These are phyloP conservation scores for Danio jaintianensis DNA, from an alignment of 2,797 vertebrate species.

Conservation along the genomic window DNA sequence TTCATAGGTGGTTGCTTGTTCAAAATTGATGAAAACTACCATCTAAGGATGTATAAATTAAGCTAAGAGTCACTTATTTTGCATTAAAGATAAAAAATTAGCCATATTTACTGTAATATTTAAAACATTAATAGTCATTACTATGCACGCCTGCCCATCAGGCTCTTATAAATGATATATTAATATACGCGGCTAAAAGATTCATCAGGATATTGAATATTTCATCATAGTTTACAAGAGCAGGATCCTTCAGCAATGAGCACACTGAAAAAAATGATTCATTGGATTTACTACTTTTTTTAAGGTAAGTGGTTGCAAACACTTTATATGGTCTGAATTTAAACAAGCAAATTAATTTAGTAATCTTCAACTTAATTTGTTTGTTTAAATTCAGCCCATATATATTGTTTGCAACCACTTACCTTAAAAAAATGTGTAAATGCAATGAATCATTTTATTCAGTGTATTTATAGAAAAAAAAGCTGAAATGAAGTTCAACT, in stretches of 20 bases:
- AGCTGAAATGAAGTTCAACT: background rate
- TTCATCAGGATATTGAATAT: background rate
- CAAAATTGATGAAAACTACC: background rate
- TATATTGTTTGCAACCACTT: too few species aligned
- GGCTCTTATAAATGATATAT: constrained; percentile 5
- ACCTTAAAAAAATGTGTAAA: too few species aligned
- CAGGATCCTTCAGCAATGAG: background rate
- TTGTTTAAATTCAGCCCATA: too few species aligned
- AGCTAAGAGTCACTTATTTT: background rate
- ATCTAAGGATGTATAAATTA: background rate
- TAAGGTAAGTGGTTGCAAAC: too few species aligned
- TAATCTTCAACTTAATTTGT: too few species aligned
- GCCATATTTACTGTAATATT: constrained; percentile 6
- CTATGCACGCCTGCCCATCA: background rate
- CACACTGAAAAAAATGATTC: too few species aligned
- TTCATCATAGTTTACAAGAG: constrained; percentile 12
- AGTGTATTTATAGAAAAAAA: background rate
- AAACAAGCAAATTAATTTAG: too few species aligned
- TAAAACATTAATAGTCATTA: background rate
- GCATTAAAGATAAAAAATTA: background rate
- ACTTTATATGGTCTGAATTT: too few species aligned
- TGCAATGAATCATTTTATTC: too few species aligned
- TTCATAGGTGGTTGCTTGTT: background rate
- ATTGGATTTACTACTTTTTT: too few species aligned
- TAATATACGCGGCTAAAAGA: background rate